Evolutionary conservation across 2,113 vertebrate species (phyloP), one percentile per base, ranked within the genome.

Genomic region (Terrapene triunguis): DNA sequence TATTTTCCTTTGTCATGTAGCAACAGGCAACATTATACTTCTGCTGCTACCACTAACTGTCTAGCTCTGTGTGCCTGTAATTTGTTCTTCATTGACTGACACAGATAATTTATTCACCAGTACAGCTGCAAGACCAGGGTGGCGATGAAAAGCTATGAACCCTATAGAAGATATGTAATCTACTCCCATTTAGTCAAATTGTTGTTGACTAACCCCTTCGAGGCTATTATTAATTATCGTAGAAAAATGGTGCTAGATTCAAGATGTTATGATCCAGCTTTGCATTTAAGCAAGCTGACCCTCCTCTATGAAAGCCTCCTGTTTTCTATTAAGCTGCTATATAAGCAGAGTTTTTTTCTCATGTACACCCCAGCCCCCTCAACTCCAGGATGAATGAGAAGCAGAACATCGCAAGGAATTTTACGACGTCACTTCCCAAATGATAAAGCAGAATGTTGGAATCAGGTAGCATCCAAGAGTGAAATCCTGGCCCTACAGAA

Each of bases 1-100:
- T 93, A 16, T 44, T 82, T 6, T 69, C 47, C 22, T 89, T 76
- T 88, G 29, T 1, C 4, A 12, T 93, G 81, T 22, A 16, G 65
- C 27, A 76, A 65, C 17, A 83, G 84, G 0, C 3, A 38, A 0
- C 0, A 1, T 69, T n/a, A 44, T 3, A 38, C 84, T 2, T 29
- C 35, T 74, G 11, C 22, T 62, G 35, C 35, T 69, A 38, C 22
- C 16, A 47, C 8, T 82, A 80, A 13, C 0, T 32, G 57, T 69
- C 35, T 69, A 69, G 65, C 0, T 11, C 79, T 85, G 54, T 29
- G 47, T 82, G 25, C 48, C 53, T 90, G 10, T 74, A 84, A 3
- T 38, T 82, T 82, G 25, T 42, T 57, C 25, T 44, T 42, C 54
- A 3, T 3, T 57, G 47, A 48, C 5, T 48, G 42, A 79, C 44